phyloP scores from a whole-genome alignment of 1,140 invertebrate species.

The Plutomurus gul region DNA sequence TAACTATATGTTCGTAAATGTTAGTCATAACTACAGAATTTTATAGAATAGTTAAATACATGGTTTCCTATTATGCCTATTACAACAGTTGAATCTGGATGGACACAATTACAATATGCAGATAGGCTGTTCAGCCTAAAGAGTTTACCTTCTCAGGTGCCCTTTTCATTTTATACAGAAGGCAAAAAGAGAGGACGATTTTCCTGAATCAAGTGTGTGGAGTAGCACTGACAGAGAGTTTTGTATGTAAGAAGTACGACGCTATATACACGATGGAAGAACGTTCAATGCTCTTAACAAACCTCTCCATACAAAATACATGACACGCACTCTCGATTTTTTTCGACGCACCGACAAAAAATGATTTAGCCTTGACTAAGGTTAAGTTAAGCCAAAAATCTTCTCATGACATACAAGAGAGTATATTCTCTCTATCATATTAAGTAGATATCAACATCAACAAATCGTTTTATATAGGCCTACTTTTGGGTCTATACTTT shows the following conservation, averaged over 20 bases:
- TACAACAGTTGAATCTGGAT: too few species aligned
- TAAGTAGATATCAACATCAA: too few species aligned
- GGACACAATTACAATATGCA: too few species aligned
- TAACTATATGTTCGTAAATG: too few species aligned
- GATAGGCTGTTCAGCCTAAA: not conserved
- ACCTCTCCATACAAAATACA: not conserved
- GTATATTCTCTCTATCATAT: not conserved
- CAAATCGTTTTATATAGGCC: too few species aligned
- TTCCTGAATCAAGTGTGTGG: constrained; percentile 4
- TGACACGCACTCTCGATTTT: constrained; percentile 35
- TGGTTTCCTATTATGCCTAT: too few species aligned
- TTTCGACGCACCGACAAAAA: constrained; percentile 17
- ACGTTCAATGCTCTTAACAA: not conserved
- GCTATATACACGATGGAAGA: not conserved
- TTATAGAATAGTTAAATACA: too few species aligned
- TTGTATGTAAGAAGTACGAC: not conserved
- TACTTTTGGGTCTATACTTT: too few species aligned
- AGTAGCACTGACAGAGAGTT: not conserved
- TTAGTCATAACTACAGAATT: too few species aligned
- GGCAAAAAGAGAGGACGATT: not conserved
- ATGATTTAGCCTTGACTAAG: constrained; percentile 49
- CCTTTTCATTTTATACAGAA: not conserved
- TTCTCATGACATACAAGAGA: constrained; percentile 23
- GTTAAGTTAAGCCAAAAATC: constrained; percentile 44
- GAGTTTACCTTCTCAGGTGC: not conserved